Evolutionary conservation across 2,113 vertebrate genomes (phyloP).

Genomic region (Coreoperca whiteheadi): DNA sequence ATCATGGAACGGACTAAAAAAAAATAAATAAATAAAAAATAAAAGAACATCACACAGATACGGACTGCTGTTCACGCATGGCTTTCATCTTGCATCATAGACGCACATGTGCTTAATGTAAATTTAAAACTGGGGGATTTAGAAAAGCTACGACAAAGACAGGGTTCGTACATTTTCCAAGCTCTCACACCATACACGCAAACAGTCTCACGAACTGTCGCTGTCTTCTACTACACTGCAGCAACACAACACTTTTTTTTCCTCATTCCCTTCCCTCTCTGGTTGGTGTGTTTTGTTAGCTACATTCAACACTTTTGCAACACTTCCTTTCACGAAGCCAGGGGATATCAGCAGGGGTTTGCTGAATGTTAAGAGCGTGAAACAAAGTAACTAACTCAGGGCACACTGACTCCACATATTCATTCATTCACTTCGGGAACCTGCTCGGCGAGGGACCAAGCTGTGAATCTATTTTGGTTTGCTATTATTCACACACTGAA

Average conservation of each 20-base stretch:
- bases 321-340: background rate
- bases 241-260: background rate
- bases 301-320: too few species aligned
- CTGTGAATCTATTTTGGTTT: background rate
- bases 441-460: background rate
- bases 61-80: background rate
- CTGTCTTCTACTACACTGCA: background rate
- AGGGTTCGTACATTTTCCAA: background rate
- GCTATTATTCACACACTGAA: constrained; percentile 12
- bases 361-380: background rate
- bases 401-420: background rate
- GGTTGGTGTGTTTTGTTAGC: background rate
- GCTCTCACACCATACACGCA: background rate
- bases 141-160: background rate
- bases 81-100: constrained; percentile 2
- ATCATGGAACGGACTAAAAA: constrained; percentile 10
- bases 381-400: constrained; percentile 5
- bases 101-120: background rate
- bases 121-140: background rate
- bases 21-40: background rate
- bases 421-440: background rate
- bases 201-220: background rate
- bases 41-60: background rate
- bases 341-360: background rate
- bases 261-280: background rate